These are phyloP conservation scores for Phrixothrix hirtus DNA, from an alignment of 2,888 invertebrate genomes.

Conservation along the genomic window DNA sequence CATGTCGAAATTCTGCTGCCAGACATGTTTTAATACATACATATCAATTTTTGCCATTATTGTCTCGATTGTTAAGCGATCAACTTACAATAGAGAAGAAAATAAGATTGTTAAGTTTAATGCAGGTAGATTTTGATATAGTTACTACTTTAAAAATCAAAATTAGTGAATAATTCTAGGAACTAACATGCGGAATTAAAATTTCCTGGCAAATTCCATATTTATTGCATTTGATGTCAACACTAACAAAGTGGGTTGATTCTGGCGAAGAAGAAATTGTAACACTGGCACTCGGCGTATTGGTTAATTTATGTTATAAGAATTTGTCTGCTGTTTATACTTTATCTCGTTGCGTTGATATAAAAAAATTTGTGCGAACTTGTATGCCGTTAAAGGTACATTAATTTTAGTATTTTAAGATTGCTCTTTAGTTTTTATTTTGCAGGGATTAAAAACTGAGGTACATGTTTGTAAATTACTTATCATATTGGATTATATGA, in stretches of 20 bases:
- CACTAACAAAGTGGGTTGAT: constrained; percentile 68
- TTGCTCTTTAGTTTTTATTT: background rate
- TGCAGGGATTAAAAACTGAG: constrained; percentile 53
- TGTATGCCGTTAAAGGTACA: constrained; percentile 65
- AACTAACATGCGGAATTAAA: constrained; percentile 77
- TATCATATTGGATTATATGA: constrained; percentile 59
- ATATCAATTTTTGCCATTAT: constrained; percentile 70
- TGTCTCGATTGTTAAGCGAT: constrained; percentile 65
- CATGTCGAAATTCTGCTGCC: constrained; percentile 65
- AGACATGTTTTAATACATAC: constrained; percentile 68
- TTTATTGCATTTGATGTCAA: constrained; percentile 67
- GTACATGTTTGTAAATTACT: constrained; percentile 61
- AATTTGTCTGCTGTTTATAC: constrained; percentile 76
- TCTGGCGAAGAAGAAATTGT: constrained; percentile 59
- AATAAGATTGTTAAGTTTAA: constrained; percentile 64
- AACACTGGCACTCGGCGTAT: constrained; percentile 66
- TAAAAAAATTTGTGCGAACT: constrained; percentile 67
- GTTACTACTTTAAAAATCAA: too few species aligned
- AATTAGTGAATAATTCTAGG: constrained; percentile 59
- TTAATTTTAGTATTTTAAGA: background rate
- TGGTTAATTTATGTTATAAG: constrained; percentile 79
- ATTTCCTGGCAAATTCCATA: constrained; percentile 82
- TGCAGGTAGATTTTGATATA: constrained; percentile 65
- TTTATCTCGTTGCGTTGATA: constrained; percentile 71
- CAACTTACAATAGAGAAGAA: constrained; percentile 67